Base-by-base conservation (phyloP, 2,888 invertebrate species). In the Acheta domesticus region DNA sequence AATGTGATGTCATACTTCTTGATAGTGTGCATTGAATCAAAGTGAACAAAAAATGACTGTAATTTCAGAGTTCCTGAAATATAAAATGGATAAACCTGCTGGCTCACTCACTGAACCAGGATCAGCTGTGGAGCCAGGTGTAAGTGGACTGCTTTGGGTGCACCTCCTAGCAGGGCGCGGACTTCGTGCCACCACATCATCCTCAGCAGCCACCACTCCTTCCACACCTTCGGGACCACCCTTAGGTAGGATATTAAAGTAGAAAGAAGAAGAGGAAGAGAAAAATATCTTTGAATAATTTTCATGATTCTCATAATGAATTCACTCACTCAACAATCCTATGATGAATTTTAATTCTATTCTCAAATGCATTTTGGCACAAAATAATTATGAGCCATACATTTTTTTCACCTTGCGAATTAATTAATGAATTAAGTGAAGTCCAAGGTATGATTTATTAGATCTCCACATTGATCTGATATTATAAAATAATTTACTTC, bases 131-230 rank as follows among this genome's bases (percentile, higher is more conserved):
- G 75, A 89, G 87, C 81, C 89, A 77, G 93, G 93, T 0, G 91
- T 95, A 19, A 96, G 95, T 78, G 97, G 97, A 12, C 92, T 97
- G 90, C 88, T 97, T 11, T 96, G 96, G 94, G 94, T 97, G 20
- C 96, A 97, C 86, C 88, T 97, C 79, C 87, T 97, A 75, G 96
- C 96, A 1, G 97, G 97, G 2, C 91, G 96, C 82, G 96, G 96
- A 12, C 89, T 97, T 19, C 90, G 96, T 84, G 92, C 95, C 23
- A 91, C 92, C 1, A 91, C 92, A 2, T 89, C 91, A 16, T 91
- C 91, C 1, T 89, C 91, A 0, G 91, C 94, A 0, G 93, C 94
- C 4, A 92, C 93, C 48, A 93, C 93, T 0, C 92, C 93, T 12
- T 92, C 92, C 2, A 91, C 92, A n/a, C 87, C 87, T 79, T 87